Base-by-base conservation (phyloP, 2,888 invertebrate genomes). In the Synanthedon myopaeformis region DNA sequence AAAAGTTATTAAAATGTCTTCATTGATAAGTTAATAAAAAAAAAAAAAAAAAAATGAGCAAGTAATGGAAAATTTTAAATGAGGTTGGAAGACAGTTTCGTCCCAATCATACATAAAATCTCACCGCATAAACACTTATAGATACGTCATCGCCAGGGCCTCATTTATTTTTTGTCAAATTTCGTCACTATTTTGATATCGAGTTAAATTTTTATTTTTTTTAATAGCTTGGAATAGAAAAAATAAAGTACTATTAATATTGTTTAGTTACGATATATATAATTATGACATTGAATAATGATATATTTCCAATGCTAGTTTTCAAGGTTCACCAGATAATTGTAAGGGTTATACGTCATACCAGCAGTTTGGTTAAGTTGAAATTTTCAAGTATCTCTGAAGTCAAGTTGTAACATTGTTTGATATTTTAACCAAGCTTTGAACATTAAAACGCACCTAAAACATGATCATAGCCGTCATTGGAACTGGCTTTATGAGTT, bases 391-490 rank as follows among this genome's bases (percentile, higher is more conserved):
- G 69, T 73, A 74, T 76, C 80, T 82, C 81, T 82, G 70, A 83
- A 85, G 87, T 86, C 87, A 86, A 87, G 87, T 87, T 82, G 63
- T 76, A 78, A 79, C 76, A 79, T 69, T 62, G 80, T 82, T 82
- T 84, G 76, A 74, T 45, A 64, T 74, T 78, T 83, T 83, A 83
- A 82, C 69, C 75, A 74, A 67, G 85, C 83, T 84, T 85, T 76
- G 61, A 69, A 76, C 71, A 74, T 70, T 66, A 53, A 61, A 72
- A 68, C 66, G 73, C 71, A 76, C 73, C 72, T 63, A 65, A 23
- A 51, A 66, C 64, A 65, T 64, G 74, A 78, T 74, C 59, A 69
- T 72, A 82, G 78, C 76, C 72, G 72, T 69, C 75, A 76, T 79
- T 68, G 69, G 73, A 76, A 67, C 76, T 79, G 82, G 79, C 76